These are phyloP conservation scores for Phyllotreta cruciferae DNA, from an alignment of 2,888 invertebrate genomes.

Conservation along the genomic window DNA sequence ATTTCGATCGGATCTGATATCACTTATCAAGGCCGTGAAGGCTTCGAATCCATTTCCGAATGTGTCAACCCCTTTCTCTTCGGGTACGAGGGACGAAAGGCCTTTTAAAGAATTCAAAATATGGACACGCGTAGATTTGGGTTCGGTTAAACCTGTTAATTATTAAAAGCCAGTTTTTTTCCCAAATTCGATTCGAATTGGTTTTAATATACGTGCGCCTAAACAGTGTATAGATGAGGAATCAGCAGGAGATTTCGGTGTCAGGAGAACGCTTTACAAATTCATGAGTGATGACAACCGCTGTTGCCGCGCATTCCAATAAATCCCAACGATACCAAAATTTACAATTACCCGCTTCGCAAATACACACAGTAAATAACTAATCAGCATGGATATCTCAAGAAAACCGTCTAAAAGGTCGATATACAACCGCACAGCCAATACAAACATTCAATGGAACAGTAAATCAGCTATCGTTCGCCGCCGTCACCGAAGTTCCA, in stretches of 20 bases:
- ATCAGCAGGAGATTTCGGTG: too few relatives aligned
- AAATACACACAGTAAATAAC: too few relatives aligned
- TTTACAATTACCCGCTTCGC: too few relatives aligned
- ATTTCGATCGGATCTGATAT: conserved; percentile 45
- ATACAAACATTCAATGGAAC: conserved; percentile 37
- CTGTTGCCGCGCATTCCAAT: too few relatives aligned
- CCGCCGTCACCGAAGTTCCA: conserved; percentile 29
- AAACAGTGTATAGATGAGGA: too few relatives aligned
- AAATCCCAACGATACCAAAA: too few relatives aligned
- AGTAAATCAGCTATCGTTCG: conserved; percentile 40
- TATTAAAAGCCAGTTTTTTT: neutral
- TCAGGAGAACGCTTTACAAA: too few relatives aligned
- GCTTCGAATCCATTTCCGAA: conserved; percentile 39
- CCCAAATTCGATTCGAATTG: too few relatives aligned
- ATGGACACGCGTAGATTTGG: neutral
- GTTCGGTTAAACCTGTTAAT: neutral
- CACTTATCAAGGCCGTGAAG: conserved; percentile 41
- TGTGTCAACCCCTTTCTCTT: conserved; percentile 31
- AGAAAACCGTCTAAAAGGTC: conserved; percentile 6
- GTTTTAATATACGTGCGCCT: too few relatives aligned
- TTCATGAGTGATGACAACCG: too few relatives aligned
- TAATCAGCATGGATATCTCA: too few relatives aligned
- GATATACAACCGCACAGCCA: conserved; percentile 26
- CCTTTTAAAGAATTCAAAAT: conserved; percentile 17
- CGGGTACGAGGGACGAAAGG: conserved; percentile 2